A percentile compares a stretch with the other conserved stretches of the same genome.
Evolutionary conservation across 2,888 invertebrate species (phyloP).

Genomic region (Lasius fuliginosus): DNA sequence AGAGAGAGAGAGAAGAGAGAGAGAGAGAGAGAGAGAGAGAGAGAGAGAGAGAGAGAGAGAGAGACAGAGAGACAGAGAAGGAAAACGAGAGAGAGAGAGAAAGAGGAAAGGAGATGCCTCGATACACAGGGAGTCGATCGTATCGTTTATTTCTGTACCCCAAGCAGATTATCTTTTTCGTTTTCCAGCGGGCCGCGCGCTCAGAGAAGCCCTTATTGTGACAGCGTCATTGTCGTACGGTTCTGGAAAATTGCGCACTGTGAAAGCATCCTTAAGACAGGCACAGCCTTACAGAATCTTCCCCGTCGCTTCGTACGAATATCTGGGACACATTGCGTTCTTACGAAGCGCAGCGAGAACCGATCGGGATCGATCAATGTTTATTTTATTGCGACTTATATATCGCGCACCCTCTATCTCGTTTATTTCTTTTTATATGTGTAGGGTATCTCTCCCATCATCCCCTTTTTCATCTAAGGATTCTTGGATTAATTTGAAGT

Average conservation of each 20-base stretch:
- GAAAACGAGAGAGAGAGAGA: constrained; percentile 9
- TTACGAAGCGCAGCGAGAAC: constrained; percentile 58
- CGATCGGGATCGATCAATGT: constrained; percentile 49
- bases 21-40: constrained; percentile 26
- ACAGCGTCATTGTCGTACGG: constrained; percentile 82
- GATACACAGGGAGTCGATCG: constrained; percentile 79
- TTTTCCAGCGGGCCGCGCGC: constrained; percentile 56
- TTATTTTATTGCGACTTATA: constrained; percentile 41
- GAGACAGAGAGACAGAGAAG: constrained; percentile 9
- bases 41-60: constrained; percentile 15
- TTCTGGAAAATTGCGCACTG: constrained; percentile 81
- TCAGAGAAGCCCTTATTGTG: constrained; percentile 79
- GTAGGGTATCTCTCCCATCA: neutral
- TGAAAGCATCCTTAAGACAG: constrained; percentile 75
- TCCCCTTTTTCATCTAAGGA: neutral
- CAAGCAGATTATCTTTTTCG: constrained; percentile 77
- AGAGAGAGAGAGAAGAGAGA: too few species aligned
- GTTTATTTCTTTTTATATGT: neutral
- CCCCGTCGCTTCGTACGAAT: constrained; percentile 45
- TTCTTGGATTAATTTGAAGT: neutral
- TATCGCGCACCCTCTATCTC: neutral
- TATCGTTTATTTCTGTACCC: constrained; percentile 82
- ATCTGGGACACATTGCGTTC: constrained; percentile 57
- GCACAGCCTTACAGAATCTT: constrained; percentile 71
- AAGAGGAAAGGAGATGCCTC: constrained; percentile 21